Conservation (phyloP, 2,888 invertebrate species). For the Tholera decimalis region DNA sequence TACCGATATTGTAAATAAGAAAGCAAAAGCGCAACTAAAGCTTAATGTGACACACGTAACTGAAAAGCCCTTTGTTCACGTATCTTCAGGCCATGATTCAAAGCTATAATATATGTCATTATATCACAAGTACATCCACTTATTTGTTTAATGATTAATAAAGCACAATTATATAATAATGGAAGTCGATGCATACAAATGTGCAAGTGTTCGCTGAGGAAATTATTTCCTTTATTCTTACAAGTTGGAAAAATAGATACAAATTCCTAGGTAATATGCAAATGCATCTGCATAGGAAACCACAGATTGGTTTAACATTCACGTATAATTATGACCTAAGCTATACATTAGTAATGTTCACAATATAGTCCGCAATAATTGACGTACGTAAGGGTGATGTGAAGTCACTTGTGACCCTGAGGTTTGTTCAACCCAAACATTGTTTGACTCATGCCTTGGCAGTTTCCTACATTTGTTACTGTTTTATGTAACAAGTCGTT, state of each 20-base stretch:
- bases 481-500: conserved; percentile 33
- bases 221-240: conserved; percentile 42
- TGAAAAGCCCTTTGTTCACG: conserved; percentile 4
- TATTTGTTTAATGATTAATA: conserved; percentile 42
- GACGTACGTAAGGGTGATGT: conserved; percentile 58
- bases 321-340: conserved; percentile 53
- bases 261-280: conserved; percentile 30
- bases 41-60: neutral
- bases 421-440: conserved; percentile 66
- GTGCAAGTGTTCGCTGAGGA: conserved; percentile 19
- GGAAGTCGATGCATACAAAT: conserved; percentile 12
- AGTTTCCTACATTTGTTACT: conserved; percentile 48
- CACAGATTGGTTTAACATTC: conserved; percentile 42
- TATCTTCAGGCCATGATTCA: conserved; percentile 34
- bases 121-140: conserved; percentile 2
- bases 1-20: neutral
- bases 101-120: conserved; percentile 20
- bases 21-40: neutral
- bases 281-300: conserved; percentile 42
- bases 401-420: conserved; percentile 60
- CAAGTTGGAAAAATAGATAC: conserved; percentile 26
- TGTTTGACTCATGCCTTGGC: conserved; percentile 59
- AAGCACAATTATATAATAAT: conserved; percentile 31
- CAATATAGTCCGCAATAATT: conserved; percentile 49
- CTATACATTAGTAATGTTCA: conserved; percentile 53